phyloP scores from a whole-genome alignment of 2,797 vertebrate genomes.

The Labeo calbasu region DNA sequence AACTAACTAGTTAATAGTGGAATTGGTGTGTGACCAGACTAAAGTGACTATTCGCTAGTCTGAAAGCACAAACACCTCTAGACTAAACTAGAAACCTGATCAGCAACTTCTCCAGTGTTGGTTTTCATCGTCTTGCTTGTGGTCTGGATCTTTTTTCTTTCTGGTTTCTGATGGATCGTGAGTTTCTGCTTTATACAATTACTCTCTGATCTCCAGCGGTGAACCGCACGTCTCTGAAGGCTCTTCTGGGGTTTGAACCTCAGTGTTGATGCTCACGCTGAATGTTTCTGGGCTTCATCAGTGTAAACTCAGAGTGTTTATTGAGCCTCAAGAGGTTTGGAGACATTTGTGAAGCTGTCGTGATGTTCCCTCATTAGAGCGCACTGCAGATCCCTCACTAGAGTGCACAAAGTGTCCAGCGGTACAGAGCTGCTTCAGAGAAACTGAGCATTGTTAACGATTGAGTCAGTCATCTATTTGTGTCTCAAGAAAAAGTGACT shows the following conservation, averaged over 20 bases:
- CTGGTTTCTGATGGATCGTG: neutral
- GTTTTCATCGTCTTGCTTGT: neutral
- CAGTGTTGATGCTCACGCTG: neutral
- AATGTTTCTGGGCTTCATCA: neutral
- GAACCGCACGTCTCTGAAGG: neutral
- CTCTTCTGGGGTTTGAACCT: neutral
- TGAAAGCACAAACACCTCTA: too few species aligned
- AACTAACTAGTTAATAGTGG: too few species aligned
- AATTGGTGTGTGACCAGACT: too few species aligned
- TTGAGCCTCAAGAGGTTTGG: neutral
- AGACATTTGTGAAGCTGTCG: neutral
- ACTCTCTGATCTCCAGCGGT: neutral
- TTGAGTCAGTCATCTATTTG: neutral
- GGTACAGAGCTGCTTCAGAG: neutral
- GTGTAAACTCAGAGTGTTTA: neutral
- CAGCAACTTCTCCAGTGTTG: too few species aligned
- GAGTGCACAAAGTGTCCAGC: neutral
- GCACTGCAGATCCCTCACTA: neutral
- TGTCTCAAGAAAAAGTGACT: neutral
- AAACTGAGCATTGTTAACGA: neutral
- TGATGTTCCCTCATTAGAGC: conserved; percentile 9
- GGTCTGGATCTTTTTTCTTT: neutral
- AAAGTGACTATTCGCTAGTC: too few species aligned
- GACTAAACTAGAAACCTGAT: too few species aligned
- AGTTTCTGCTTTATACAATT: neutral